Evolutionary conservation across 2,113 vertebrate species (phyloP).

Genomic region (Dasyornis broadbenti): DNA sequence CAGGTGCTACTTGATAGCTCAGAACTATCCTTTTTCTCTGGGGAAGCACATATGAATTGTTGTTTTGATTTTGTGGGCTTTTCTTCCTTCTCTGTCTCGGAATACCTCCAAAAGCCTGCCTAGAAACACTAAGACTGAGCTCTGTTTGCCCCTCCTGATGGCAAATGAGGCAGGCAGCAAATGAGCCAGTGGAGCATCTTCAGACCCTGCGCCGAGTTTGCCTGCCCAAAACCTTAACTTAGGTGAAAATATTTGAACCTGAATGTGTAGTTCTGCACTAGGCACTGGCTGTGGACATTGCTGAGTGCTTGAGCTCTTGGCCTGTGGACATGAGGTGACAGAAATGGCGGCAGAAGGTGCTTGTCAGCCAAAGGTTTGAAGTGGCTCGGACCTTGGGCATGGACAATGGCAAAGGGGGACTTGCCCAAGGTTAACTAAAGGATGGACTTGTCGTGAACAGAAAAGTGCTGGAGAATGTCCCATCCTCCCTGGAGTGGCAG

Average conservation of each 20-base stretch:
- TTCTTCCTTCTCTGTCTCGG: neutral
- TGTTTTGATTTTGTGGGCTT: neutral
- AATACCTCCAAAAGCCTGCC: slow-evolving; percentile 39
- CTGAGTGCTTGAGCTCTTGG: neutral
- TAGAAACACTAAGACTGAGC: slow-evolving; percentile 33
- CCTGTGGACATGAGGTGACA: neutral
- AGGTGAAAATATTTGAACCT: neutral
- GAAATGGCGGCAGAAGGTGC: neutral
- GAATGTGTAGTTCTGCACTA: neutral
- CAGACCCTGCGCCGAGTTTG: neutral
- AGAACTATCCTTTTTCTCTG: no score
- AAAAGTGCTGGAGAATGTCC: neutral
- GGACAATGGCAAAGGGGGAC: neutral
- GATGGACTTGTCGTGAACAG: neutral
- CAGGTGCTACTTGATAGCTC: no score
- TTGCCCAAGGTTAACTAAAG: neutral
- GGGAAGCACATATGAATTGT: neutral
- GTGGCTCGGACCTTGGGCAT: neutral
- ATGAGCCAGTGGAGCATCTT: neutral
- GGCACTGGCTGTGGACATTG: neutral
- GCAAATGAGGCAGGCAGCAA: neutral
- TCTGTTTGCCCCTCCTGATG: neutral
- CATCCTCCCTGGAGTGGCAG: neutral
- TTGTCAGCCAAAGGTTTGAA: neutral
- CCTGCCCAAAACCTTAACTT: neutral